These are phyloP conservation scores for Stegodyphus mimosarum DNA, from an alignment of 1,140 invertebrate genomes.

Conservation along the genomic window DNA sequence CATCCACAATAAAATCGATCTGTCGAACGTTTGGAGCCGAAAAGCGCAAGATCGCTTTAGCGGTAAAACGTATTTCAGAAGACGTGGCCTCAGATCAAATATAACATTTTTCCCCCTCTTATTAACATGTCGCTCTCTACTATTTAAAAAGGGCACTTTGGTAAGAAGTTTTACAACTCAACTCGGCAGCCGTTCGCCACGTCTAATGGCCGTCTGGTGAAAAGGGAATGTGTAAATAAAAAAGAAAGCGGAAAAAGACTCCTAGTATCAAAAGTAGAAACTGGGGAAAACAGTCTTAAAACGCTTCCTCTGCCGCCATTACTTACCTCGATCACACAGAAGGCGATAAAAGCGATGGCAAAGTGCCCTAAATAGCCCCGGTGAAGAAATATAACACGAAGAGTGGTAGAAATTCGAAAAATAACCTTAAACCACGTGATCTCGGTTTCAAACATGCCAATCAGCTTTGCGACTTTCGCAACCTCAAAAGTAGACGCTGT, in stretches of 20 bases:
- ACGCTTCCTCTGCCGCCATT: background rate
- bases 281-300: background rate
- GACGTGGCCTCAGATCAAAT: too few species aligned
- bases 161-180: slow-evolving; percentile 31
- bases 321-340: background rate
- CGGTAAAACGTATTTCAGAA: too few species aligned
- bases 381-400: background rate
- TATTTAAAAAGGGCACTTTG: slow-evolving; percentile 17
- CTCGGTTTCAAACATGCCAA: too few species aligned
- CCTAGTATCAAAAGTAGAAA: background rate
- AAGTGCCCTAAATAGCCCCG: background rate
- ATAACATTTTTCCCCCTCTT: background rate
- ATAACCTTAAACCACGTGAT: background rate
- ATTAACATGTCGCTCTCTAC: slow-evolving; percentile 18
- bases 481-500: too few species aligned
- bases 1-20: too few species aligned
- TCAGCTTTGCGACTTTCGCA: too few species aligned
- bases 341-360: background rate
- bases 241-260: background rate
- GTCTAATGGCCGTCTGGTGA: slow-evolving; percentile 17
- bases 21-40: too few species aligned
- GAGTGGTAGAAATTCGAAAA: background rate
- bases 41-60: too few species aligned
- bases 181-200: background rate
- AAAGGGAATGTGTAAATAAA: background rate